Conservation (phyloP, 1,140 invertebrate genomes). For the Chironomus striatipennis region DNA sequence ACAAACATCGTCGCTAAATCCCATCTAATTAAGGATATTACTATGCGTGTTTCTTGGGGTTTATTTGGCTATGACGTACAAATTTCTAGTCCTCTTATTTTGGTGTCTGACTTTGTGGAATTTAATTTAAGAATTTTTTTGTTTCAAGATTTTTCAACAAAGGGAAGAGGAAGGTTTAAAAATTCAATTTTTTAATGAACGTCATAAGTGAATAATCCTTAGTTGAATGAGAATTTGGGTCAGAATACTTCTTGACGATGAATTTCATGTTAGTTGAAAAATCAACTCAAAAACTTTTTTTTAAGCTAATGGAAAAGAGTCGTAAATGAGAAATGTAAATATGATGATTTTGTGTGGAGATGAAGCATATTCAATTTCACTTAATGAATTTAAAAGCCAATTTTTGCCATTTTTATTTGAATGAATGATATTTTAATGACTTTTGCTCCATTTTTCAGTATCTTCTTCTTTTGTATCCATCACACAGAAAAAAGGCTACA, state of each 20-base stretch:
- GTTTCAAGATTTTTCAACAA: too few species aligned
- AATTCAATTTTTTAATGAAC: too few species aligned
- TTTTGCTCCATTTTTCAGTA: background rate
- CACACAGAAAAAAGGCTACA: too few species aligned
- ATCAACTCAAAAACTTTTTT: background rate
- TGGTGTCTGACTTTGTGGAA: too few species aligned
- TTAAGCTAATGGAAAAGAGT: background rate
- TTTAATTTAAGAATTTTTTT: too few species aligned
- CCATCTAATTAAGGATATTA: background rate
- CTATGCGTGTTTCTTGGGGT: too few species aligned
- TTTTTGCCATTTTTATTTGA: background rate
- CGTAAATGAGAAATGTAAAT: background rate
- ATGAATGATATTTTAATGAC: background rate
- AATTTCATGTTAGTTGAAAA: background rate
- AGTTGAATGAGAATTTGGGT: background rate
- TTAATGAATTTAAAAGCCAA: background rate
- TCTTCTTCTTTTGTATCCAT: too few species aligned
- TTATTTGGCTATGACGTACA: too few species aligned
- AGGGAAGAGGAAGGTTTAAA: too few species aligned
- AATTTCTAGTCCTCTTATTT: too few species aligned
- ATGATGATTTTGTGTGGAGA: background rate
- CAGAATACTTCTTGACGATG: background rate
- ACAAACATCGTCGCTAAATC: slow-evolving; percentile 1
- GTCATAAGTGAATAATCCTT: too few species aligned
- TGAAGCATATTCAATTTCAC: background rate